Conservation (phyloP, 2,113 vertebrate species). For the Megaceryle torquata region DNA sequence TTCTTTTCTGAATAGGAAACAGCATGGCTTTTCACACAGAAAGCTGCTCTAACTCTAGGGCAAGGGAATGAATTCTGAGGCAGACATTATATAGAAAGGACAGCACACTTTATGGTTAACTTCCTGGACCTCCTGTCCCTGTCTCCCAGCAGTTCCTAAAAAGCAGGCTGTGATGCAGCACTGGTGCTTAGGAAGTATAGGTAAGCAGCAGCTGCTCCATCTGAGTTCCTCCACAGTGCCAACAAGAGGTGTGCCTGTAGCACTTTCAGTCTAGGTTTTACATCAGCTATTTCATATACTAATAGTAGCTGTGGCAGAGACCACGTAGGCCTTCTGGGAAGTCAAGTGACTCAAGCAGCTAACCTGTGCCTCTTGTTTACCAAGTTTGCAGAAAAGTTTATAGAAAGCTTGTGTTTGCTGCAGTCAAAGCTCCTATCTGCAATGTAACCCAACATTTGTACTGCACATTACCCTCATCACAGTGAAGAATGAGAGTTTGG, state of each 20-base stretch:
- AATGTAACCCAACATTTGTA: accelerated
- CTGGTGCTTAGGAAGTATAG: not conserved
- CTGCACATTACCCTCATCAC: accelerated
- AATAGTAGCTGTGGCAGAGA: not conserved
- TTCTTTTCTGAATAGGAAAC: not conserved
- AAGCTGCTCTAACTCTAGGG: not conserved
- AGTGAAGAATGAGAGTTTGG: not conserved
- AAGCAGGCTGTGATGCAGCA: not conserved
- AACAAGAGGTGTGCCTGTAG: not conserved
- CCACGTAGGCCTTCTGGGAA: not conserved
- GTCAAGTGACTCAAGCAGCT: not conserved
- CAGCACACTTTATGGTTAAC: not conserved
- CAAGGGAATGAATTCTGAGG: not conserved
- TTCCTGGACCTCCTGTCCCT: not conserved
- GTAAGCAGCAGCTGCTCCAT: not conserved
- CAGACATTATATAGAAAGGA: not conserved
- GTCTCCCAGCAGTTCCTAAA: not conserved
- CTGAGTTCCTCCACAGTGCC: not conserved
- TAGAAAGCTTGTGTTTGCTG: not conserved
- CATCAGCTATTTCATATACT: not conserved
- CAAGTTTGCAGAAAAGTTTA: accelerated
- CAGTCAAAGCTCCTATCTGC: not conserved
- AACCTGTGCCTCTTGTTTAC: not conserved
- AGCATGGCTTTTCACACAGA: not conserved
- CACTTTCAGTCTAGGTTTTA: not conserved